phyloP scores from a whole-genome alignment of 2,113 vertebrate species.

The Carassius gibelio region DNA sequence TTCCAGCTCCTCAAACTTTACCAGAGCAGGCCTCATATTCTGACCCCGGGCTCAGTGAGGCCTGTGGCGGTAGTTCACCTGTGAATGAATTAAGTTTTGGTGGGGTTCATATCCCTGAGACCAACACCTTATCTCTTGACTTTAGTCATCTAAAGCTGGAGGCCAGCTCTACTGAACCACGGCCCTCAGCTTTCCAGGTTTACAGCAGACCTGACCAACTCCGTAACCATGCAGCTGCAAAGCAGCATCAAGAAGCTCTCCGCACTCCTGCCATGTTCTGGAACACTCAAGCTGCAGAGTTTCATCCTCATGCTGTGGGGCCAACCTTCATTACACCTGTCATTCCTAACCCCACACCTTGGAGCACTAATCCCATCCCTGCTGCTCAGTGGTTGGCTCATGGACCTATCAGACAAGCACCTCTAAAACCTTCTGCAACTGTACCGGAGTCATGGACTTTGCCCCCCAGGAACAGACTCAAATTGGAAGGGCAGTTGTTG shows the following conservation, averaged over 20 bases:
- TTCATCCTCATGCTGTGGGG: constrained; percentile 73
- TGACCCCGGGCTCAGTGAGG: constrained; percentile 15
- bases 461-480: constrained; percentile 73
- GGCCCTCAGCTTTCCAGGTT: constrained; percentile 75
- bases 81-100: constrained; percentile 53
- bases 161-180: constrained; percentile 44
- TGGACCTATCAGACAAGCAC: constrained; percentile 61
- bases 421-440: constrained; percentile 72
- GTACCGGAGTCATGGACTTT: constrained; percentile 77
- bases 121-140: constrained; percentile 54
- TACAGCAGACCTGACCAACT: constrained; percentile 68
- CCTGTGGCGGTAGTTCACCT: constrained; percentile 39
- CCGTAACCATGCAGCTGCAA: background rate
- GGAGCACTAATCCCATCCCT: constrained; percentile 64
- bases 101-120: constrained; percentile 22
- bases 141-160: constrained; percentile 64
- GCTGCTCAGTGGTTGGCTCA: constrained; percentile 61
- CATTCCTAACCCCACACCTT: constrained; percentile 70
- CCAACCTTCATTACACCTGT: constrained; percentile 85
- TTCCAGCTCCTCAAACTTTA: constrained; percentile 52
- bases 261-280: constrained; percentile 66
- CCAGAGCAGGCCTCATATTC: constrained; percentile 37
- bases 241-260: background rate
- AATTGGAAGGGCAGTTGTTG: constrained; percentile 82
- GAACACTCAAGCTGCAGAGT: constrained; percentile 81